Evolutionary conservation across 2,113 vertebrate species (phyloP), one percentile per base, ranked within the genome.

Genomic region (Prietella phreatophila): DNA sequence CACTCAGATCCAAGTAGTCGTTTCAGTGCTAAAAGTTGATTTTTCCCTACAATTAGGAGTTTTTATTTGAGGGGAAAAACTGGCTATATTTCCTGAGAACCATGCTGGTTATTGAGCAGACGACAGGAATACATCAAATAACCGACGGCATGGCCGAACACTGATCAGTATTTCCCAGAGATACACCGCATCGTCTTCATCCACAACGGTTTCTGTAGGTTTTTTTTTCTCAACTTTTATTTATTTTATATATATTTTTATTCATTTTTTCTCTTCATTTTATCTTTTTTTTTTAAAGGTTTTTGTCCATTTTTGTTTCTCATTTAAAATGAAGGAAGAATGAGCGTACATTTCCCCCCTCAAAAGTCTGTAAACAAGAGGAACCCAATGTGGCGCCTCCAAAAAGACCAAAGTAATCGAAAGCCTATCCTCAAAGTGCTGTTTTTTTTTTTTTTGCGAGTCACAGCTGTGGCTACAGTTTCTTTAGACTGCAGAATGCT

Each of bases 281-380:
- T 85, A 80, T 80, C 55, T 9, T 69, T 60, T 93, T 96, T 60
- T 93, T 96, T 94, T 83, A 82, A 42, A 30, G 83, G 75, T 88
- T 85, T 90, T 93, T 92, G 88, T 19, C 63, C 67, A 82, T 86
- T 89, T 89, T 78, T 91, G 83, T 90, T 92, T 92, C 94, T 91
- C 97, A 95, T 97, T 97, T 97, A 97, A 97, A 98, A 97, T 96
- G 95, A 98, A 97, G 96, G 96, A 97, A 99, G 96, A 97, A 97
- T 98, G 97, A 98, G 98, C 96, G 97, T 97, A 96, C 96, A 36
- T 73, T 69, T 89, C 96, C 94, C 92, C 89, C 92, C 96, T 96
- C 96, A 97, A 96, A 97, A 96, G 95, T 98, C 97, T 99, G 98
- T 99, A 99, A 99, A 99, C 98, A 99, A 98, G 97, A 97, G 96